phyloP scores from a whole-genome alignment of 2,797 vertebrate species.

The Danio jaintianensis region DNA sequence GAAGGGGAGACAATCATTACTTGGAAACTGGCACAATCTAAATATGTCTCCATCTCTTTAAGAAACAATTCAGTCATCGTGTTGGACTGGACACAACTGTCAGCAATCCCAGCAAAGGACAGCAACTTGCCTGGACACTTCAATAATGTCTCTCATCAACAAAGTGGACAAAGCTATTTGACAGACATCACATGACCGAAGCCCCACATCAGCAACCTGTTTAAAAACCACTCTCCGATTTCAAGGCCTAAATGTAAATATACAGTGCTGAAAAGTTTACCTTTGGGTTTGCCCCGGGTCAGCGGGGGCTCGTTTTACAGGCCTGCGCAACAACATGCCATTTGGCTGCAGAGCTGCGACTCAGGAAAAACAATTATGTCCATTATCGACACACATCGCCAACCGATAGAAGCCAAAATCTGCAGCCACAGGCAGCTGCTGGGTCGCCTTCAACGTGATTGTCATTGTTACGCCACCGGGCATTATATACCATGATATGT shows the following conservation, averaged over 20 bases:
- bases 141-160: slow-evolving; percentile 41
- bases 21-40: neutral
- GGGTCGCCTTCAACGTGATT: slow-evolving; percentile 39
- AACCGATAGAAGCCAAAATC: neutral
- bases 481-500: slow-evolving; percentile 58
- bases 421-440: slow-evolving; percentile 16
- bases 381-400: slow-evolving; percentile 17
- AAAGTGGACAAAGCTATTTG: slow-evolving; percentile 36
- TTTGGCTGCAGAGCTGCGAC: slow-evolving; percentile 29
- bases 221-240: slow-evolving; percentile 38
- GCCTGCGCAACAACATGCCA: slow-evolving; percentile 26
- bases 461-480: slow-evolving; percentile 58
- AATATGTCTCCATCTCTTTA: slow-evolving; percentile 16
- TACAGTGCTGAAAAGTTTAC: slow-evolving; percentile 40
- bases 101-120: slow-evolving; percentile 14
- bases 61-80: neutral
- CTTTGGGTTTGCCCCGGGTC: slow-evolving; percentile 14
- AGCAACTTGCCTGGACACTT: slow-evolving; percentile 24
- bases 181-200: slow-evolving; percentile 30
- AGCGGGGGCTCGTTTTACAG: slow-evolving; percentile 24
- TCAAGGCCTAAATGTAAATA: slow-evolving; percentile 46
- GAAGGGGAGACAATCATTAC: neutral
- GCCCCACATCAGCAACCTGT: neutral
- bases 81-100: neutral
- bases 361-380: slow-evolving; percentile 41